Conservation (phyloP, 2,888 invertebrate genomes). For the Macropis europaea region DNA sequence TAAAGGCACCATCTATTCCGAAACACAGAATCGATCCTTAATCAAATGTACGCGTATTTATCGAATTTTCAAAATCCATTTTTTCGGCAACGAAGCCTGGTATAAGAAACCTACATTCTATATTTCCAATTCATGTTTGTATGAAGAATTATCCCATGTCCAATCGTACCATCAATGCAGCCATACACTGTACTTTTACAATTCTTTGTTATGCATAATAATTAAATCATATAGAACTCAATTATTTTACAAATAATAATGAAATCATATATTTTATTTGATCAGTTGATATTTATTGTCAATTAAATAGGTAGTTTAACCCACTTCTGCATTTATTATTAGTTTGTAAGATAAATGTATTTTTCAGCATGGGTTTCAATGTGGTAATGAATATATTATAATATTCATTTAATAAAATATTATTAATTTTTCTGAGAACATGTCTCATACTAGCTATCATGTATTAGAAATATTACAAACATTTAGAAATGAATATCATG, state of each 20-base stretch:
- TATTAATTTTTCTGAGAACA: slow-evolving; percentile 23
- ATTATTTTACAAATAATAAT: not conserved
- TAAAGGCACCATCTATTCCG: no score
- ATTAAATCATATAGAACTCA: slow-evolving; percentile 13
- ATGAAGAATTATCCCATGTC: no score
- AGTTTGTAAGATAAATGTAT: slow-evolving; percentile 10
- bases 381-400: no score
- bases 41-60: no score
- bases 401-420: no score
- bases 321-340: not conserved
- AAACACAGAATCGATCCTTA: no score
- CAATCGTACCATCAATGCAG: no score
- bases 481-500: slow-evolving; percentile 10
- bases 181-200: slow-evolving; percentile 7
- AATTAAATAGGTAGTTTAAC: slow-evolving; percentile 24
- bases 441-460: slow-evolving; percentile 14
- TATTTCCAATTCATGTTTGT: no score
- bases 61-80: no score
- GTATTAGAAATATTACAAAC: slow-evolving; percentile 6
- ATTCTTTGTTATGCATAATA: not conserved
- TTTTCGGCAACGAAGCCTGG: no score
- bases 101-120: no score
- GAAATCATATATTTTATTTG: slow-evolving; percentile 1
- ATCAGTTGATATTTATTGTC: slow-evolving; percentile 37
- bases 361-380: slow-evolving; percentile 31